Percentiles rank a stretch among this genome's conserved stretches.
phyloP scores from a whole-genome alignment of 2,797 vertebrate genomes.

The Lepilemur ruficaudatus region DNA sequence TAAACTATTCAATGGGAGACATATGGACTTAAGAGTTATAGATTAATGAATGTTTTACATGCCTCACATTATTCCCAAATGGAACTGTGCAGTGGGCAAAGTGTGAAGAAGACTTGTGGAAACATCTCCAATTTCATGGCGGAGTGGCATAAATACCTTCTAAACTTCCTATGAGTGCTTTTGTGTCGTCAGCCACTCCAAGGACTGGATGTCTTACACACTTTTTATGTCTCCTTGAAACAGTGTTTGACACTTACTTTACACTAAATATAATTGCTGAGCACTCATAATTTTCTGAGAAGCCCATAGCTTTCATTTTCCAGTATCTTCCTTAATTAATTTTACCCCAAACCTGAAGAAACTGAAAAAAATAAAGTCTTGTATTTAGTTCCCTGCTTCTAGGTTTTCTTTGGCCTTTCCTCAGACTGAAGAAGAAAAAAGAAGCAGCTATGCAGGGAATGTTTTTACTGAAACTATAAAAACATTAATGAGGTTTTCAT shows the following conservation, averaged over 20 bases:
- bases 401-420: background rate
- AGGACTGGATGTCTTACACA: background rate
- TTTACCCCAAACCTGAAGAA: background rate
- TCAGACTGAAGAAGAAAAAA: background rate
- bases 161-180: background rate
- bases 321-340: background rate
- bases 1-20: background rate
- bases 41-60: background rate
- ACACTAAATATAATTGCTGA: background rate
- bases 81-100: background rate
- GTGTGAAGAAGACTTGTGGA: background rate
- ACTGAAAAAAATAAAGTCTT: background rate
- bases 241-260: background rate
- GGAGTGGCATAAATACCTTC: background rate
- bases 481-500: background rate
- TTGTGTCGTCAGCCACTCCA: background rate
- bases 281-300: background rate
- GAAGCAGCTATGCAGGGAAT: background rate
- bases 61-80: background rate
- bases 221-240: background rate
- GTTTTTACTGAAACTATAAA: background rate
- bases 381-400: background rate
- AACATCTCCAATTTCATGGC: background rate
- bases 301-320: background rate
- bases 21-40: background rate